phyloP scores from a whole-genome alignment of 1,140 invertebrate genomes.

The Brachionus plicatilis region DNA sequence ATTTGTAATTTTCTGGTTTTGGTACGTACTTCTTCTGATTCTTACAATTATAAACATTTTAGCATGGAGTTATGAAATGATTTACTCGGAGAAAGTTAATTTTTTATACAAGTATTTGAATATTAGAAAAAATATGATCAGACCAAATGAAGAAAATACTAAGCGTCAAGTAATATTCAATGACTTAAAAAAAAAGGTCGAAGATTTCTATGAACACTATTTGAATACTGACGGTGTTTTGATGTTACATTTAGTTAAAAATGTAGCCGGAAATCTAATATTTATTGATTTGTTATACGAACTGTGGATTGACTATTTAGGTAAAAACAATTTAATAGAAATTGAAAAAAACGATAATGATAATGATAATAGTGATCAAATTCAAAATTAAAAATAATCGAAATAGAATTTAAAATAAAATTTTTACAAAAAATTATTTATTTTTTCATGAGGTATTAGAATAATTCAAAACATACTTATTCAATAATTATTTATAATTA shows the following conservation, averaged over 20 bases:
- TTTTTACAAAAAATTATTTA: too few relatives aligned
- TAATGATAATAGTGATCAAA: neutral
- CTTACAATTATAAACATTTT: constrained; percentile 20
- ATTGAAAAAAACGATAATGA: neutral
- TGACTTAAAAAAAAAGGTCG: neutral
- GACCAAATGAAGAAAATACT: neutral
- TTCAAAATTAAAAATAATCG: neutral
- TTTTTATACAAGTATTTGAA: constrained; percentile 26
- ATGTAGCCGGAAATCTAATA: constrained; percentile 13
- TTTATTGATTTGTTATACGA: constrained; percentile 26
- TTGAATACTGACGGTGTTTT: neutral
- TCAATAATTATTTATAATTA: too few relatives aligned
- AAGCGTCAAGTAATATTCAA: neutral
- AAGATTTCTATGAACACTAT: neutral
- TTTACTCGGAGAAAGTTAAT: neutral
- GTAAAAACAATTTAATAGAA: neutral
- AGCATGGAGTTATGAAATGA: neutral
- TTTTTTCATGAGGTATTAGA: too few relatives aligned
- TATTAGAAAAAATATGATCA: neutral
- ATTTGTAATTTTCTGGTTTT: constrained; percentile 61
- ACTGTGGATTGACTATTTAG: neutral
- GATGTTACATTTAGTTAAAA: constrained; percentile 26
- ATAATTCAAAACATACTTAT: too few relatives aligned
- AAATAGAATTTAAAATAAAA: neutral
- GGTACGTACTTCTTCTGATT: constrained; percentile 51